Evolutionary conservation across 64 coral and sea anemone species (phyloP).

Genomic region (Stichodactyla helianthus): DNA sequence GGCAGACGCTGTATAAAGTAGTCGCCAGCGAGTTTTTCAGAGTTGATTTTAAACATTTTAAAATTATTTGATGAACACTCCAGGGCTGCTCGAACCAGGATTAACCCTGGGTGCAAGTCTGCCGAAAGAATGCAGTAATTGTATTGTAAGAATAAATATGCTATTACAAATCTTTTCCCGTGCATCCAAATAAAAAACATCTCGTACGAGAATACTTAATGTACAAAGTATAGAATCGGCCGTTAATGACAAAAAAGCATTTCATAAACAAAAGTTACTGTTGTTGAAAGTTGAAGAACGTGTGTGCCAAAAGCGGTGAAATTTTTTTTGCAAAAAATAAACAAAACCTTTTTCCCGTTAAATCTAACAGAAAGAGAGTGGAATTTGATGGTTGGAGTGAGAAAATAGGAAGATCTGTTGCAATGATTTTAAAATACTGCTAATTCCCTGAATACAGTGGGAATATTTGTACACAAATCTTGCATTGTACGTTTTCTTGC

Average conservation of each 20-base stretch:
- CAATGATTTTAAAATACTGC: background rate
- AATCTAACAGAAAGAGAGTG: background rate
- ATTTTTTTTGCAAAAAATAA: background rate
- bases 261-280: background rate
- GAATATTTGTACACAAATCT: background rate
- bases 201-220: background rate
- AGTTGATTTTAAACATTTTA: background rate
- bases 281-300: background rate
- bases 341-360: background rate
- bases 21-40: background rate
- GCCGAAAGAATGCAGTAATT: conserved; percentile 1
- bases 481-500: conserved; percentile 1
- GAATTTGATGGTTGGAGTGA: background rate
- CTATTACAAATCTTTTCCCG: background rate
- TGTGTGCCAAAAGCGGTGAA: background rate
- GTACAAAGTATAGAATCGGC: background rate
- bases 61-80: conserved; percentile 5
- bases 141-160: background rate
- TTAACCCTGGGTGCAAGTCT: background rate
- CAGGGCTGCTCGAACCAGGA: background rate
- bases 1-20: background rate
- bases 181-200: background rate
- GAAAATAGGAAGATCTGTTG: background rate
- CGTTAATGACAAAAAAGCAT: background rate
- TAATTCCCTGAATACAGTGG: background rate